These are phyloP conservation scores for Silurus aristotelis DNA, from an alignment of 2,797 vertebrate genomes.

Conservation along the genomic window DNA sequence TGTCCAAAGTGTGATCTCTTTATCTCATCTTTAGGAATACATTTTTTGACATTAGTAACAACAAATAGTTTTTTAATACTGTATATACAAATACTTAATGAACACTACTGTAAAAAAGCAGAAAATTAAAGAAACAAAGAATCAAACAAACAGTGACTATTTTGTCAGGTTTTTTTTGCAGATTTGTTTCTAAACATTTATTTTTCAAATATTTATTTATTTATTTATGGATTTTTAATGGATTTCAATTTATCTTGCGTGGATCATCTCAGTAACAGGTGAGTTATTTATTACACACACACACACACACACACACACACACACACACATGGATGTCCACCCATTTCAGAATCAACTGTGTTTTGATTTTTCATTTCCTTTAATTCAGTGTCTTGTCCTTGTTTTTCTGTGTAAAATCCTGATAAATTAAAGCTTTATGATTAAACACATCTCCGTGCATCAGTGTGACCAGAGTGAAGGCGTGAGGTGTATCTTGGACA, in stretches of 20 bases:
- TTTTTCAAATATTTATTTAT: not conserved
- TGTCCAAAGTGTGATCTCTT: not conserved
- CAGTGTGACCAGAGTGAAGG: conserved; percentile 55
- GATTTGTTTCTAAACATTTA: no score
- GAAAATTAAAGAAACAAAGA: no score
- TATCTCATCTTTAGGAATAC: no score
- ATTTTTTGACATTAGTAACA: no score
- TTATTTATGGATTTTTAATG: not conserved
- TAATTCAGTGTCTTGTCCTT: conserved; percentile 21
- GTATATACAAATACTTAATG: no score
- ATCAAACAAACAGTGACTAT: no score
- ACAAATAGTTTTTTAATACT: no score
- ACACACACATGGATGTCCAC: not conserved
- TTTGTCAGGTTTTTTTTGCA: no score
- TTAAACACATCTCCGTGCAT: conserved; percentile 77
- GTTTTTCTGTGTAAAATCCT: conserved; percentile 62
- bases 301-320: conserved; percentile 5
- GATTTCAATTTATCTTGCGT: not conserved
- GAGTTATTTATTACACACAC: not conserved
- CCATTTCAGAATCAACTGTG: not conserved
- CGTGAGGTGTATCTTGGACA: not conserved
- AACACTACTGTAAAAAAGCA: no score
- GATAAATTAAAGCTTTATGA: conserved; percentile 81
- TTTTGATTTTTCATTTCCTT: conserved; percentile 2
- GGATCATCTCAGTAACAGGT: not conserved